These are phyloP conservation scores for Syrrhaptes paradoxus DNA, from an alignment of 2,113 vertebrate genomes.

Conservation along the genomic window DNA sequence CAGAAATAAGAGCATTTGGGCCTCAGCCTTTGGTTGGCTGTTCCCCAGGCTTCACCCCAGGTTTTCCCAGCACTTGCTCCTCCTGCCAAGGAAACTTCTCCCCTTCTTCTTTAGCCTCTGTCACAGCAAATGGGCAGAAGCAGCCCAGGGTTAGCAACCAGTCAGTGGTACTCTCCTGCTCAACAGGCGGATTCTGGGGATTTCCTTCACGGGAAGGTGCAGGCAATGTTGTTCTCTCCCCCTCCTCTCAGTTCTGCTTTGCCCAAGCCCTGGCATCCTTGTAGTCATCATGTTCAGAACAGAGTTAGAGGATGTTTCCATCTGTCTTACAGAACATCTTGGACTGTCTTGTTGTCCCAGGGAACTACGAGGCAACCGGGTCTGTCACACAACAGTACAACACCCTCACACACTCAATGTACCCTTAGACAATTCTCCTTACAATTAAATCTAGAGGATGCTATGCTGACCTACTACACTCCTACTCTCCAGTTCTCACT, in stretches of 20 bases:
- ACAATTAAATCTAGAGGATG: background rate
- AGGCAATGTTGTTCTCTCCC: background rate
- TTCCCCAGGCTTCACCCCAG: background rate
- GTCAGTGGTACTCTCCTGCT: background rate
- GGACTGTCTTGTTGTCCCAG: background rate
- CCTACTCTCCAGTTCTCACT: background rate
- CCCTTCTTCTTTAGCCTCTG: background rate
- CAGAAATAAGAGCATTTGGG: background rate
- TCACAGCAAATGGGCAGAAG: background rate
- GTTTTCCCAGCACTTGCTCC: background rate
- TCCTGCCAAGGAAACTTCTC: background rate
- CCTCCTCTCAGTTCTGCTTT: background rate
- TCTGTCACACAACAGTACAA: background rate
- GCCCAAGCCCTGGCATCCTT: background rate
- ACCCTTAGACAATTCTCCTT: background rate
- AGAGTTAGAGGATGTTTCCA: background rate
- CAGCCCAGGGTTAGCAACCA: background rate
- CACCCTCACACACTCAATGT: rapidly evolving
- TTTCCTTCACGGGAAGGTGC: background rate
- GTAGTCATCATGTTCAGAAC: background rate
- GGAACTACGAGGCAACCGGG: background rate
- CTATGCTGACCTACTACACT: background rate
- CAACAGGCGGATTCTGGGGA: background rate
- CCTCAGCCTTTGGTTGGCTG: background rate
- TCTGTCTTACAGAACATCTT: background rate